Percentiles rank a stretch among this genome's conserved stretches.
phyloP scores from a whole-genome alignment of 2,113 vertebrate species.

The Cheilinus undulatus region DNA sequence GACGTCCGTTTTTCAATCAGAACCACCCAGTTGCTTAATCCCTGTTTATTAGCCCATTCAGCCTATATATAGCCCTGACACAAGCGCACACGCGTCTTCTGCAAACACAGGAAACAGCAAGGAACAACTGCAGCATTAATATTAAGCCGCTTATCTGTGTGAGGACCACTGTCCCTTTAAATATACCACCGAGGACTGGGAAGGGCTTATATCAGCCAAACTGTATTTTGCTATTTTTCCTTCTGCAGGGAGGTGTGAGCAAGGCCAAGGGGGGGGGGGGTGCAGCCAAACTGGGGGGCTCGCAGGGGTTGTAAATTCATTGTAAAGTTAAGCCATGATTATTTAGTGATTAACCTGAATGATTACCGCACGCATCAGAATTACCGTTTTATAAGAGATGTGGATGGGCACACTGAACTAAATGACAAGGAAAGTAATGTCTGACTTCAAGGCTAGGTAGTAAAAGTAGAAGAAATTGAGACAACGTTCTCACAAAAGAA shows the following conservation, averaged over 20 bases:
- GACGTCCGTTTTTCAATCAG: conserved; percentile 46
- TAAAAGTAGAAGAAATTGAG: too few relatives aligned
- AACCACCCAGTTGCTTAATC: conserved; percentile 56
- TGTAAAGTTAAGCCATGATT: too few relatives aligned
- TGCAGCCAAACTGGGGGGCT: too few relatives aligned
- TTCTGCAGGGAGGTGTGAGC: background rate
- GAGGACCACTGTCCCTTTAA: conserved; percentile 64
- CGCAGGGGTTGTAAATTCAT: too few relatives aligned
- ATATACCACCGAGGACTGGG: conserved; percentile 58
- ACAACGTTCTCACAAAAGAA: too few relatives aligned
- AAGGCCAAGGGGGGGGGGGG: too few relatives aligned
- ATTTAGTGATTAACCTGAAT: too few relatives aligned
- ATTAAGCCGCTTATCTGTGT: conserved; percentile 76
- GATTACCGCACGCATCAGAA: too few relatives aligned
- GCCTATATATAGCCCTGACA: conserved; percentile 61
- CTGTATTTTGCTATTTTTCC: conserved; percentile 33
- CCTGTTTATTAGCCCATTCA: conserved; percentile 68
- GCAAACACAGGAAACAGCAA: conserved; percentile 51
- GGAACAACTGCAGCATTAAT: conserved; percentile 63
- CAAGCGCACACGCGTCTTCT: conserved; percentile 19
- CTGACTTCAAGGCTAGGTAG: too few relatives aligned
- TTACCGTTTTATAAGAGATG: too few relatives aligned
- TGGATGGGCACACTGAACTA: too few relatives aligned
- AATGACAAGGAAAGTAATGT: too few relatives aligned
- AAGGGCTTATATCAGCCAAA: conserved; percentile 59